Conservation (phyloP, 1,140 invertebrate genomes). For the Apis florea region DNA sequence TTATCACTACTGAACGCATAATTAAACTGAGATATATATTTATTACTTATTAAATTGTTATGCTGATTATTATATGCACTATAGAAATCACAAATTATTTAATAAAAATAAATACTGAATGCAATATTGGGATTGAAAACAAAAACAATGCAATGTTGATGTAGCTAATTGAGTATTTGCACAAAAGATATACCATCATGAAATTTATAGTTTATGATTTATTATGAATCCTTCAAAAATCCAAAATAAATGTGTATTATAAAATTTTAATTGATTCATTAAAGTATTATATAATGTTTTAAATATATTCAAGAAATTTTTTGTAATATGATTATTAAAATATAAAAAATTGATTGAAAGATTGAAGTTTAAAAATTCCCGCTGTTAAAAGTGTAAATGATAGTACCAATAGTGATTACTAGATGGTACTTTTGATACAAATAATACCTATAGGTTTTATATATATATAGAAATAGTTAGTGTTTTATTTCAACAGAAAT, state of each 20-base stretch:
- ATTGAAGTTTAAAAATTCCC: background rate
- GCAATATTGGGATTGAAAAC: background rate
- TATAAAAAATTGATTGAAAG: background rate
- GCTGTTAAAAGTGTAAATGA: background rate
- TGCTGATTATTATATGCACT: background rate
- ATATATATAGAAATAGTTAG: background rate
- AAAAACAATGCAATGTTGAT: constrained; percentile 10
- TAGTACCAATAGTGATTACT: background rate
- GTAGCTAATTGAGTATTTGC: background rate
- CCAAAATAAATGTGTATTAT: background rate
- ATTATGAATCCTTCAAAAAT: too few relatives aligned
- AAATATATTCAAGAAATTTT: too few relatives aligned
- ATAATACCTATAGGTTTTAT: background rate
- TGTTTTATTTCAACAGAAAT: background rate
- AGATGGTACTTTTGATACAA: background rate
- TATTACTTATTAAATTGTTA: background rate
- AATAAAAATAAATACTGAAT: background rate
- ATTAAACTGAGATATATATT: background rate
- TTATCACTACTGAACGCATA: background rate
- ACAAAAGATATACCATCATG: background rate
- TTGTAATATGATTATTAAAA: background rate
- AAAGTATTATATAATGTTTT: background rate
- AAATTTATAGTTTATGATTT: background rate
- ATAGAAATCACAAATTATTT: too few relatives aligned
- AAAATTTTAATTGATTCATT: background rate